These are phyloP conservation scores for western clawed frog (Xenopus tropicalis) DNA, from an alignment of 2,113 vertebrate species.

Conservation along the genomic window DNA sequence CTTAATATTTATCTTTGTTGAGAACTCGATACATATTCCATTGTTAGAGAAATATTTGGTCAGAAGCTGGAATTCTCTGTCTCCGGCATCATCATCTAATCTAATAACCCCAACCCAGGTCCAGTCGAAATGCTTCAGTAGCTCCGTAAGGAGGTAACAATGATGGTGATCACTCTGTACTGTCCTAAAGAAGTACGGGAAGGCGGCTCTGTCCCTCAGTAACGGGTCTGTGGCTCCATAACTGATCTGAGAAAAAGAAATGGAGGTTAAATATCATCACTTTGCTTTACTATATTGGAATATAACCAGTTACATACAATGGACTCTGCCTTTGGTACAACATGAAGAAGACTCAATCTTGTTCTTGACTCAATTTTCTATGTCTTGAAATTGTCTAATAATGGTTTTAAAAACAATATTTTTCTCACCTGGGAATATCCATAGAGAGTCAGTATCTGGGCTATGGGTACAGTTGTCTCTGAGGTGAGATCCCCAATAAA, in stretches of 20 bases:
- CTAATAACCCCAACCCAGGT: conserved; percentile 14
- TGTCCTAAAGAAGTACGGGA: conserved; percentile 12
- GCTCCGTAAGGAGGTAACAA: neutral
- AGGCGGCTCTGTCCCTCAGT: neutral
- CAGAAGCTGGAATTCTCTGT: neutral
- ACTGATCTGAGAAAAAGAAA: conserved; percentile 18
- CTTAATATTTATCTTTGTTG: neutral
- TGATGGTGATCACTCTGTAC: neutral
- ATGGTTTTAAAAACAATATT: no score
- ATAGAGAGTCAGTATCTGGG: no score
- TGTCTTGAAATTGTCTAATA: no score
- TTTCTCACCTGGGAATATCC: no score
- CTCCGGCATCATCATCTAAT: conserved; percentile 3
- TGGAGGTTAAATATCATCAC: no score
- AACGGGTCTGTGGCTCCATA: conserved; percentile 1
- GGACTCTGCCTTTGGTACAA: no score
- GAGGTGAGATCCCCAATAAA: no score
- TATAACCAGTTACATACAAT: no score
- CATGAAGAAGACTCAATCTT: no score
- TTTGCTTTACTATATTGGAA: no score
- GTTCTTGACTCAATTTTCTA: no score
- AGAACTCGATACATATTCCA: conserved; percentile 6
- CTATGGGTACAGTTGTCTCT: no score
- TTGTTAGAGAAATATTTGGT: neutral
- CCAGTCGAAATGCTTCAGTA: neutral